Conservation (phyloP, 2,797 vertebrate species). For the Chaunax sp. region DNA sequence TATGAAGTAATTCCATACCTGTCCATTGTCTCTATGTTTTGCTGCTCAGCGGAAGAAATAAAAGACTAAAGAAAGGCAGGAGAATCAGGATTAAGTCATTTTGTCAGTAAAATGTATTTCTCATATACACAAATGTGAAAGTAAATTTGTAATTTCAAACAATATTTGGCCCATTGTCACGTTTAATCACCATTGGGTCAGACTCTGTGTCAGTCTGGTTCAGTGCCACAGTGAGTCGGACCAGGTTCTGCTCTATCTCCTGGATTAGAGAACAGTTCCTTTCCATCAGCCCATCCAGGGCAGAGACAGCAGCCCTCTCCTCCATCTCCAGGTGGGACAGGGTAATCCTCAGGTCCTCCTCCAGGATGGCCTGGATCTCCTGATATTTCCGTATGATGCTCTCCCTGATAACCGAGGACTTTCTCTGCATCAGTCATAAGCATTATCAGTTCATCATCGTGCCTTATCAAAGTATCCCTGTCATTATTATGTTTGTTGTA, state of each 20-base stretch:
- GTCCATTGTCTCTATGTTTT: constrained; percentile 58
- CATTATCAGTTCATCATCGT: constrained; percentile 23
- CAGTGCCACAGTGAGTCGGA: constrained; percentile 61
- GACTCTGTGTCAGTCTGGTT: constrained; percentile 47
- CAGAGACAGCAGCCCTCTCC: constrained; percentile 75
- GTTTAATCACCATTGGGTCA: constrained; percentile 59
- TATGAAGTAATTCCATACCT: constrained; percentile 68
- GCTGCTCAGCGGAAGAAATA: constrained; percentile 45
- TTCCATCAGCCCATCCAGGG: constrained; percentile 79
- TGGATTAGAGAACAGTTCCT: constrained; percentile 80
- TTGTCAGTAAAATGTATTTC: constrained; percentile 1
- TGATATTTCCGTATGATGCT: constrained; percentile 78
- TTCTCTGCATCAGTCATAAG: constrained; percentile 71
- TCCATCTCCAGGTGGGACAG: constrained; percentile 83
- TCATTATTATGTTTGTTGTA: neutral
- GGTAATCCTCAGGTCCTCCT: constrained; percentile 81
- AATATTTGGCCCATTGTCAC: neutral
- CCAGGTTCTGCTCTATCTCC: constrained; percentile 81
- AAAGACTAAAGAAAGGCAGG: constrained; percentile 47
- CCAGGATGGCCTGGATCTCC: constrained; percentile 81
- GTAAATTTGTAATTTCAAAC: neutral
- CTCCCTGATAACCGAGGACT: constrained; percentile 76
- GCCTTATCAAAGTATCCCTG: neutral
- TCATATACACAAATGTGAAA: neutral
- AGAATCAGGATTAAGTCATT: neutral